A percentile compares a stretch with the other conserved stretches of the same genome.
phyloP scores from a whole-genome alignment of 2,888 invertebrate genomes.

The Scaeva pyrastri region DNA sequence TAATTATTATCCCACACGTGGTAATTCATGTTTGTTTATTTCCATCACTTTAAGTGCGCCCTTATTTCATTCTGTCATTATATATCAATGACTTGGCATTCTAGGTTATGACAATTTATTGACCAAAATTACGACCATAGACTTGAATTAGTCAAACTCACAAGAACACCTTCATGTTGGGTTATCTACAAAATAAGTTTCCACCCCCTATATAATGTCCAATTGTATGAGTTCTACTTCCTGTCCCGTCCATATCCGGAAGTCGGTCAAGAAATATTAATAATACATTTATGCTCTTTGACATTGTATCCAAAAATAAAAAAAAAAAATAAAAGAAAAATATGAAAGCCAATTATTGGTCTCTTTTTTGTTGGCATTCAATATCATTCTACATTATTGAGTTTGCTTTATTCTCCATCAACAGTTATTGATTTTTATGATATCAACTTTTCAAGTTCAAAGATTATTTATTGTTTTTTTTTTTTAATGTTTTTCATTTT shows the following conservation, averaged over 20 bases:
- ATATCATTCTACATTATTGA: too few relatives aligned
- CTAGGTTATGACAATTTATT: background rate
- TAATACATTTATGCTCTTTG: background rate
- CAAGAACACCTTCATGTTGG: too few relatives aligned
- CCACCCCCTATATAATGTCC: too few relatives aligned
- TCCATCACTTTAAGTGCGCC: background rate
- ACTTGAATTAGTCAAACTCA: background rate
- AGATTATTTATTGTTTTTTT: background rate
- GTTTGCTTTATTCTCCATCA: too few relatives aligned
- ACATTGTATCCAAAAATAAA: constrained; percentile 5
- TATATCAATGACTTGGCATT: background rate
- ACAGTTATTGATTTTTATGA: constrained; percentile 37
- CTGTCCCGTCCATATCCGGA: background rate
- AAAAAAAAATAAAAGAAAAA: too few relatives aligned
- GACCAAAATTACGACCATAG: background rate
- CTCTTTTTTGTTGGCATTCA: background rate
- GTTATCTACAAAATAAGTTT: too few relatives aligned
- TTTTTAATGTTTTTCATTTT: too few relatives aligned
- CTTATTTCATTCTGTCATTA: background rate
- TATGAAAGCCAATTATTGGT: constrained; percentile 30
- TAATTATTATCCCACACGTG: background rate
- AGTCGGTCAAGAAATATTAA: background rate
- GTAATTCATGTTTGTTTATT: background rate
- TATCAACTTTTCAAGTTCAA: background rate
- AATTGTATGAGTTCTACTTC: background rate